phyloP scores from a whole-genome alignment of 2,888 invertebrate genomes.

The Tortricodes alternella region DNA sequence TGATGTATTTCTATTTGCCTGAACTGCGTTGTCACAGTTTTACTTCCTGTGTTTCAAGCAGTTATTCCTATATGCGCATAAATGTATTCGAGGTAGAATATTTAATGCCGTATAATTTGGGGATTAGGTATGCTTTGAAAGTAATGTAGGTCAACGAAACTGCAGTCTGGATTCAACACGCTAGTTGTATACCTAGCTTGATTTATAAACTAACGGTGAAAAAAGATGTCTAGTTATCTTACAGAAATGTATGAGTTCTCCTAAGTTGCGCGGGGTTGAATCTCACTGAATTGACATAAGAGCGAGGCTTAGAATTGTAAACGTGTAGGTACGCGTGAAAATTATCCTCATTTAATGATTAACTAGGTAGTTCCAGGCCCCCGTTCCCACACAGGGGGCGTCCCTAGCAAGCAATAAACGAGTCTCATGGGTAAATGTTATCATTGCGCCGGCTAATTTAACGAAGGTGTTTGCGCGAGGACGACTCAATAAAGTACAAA shows the following conservation, averaged over 20 bases:
- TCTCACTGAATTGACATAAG: too few relatives aligned
- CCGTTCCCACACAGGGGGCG: slow-evolving; percentile 34
- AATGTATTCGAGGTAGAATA: slow-evolving; percentile 1
- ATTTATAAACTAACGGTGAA: too few relatives aligned
- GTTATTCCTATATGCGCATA: slow-evolving; percentile 2
- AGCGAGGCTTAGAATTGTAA: too few relatives aligned
- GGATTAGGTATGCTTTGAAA: slow-evolving; percentile 20
- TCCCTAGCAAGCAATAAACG: slow-evolving; percentile 51
- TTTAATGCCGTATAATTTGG: slow-evolving; percentile 4
- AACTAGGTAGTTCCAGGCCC: slow-evolving; percentile 31
- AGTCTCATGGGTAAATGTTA: slow-evolving; percentile 54
- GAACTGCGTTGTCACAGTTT: not conserved
- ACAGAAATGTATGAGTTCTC: too few relatives aligned
- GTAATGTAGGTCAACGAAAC: slow-evolving; percentile 21
- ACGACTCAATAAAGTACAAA: slow-evolving; percentile 6
- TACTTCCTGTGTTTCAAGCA: not conserved
- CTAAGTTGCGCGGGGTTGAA: too few relatives aligned
- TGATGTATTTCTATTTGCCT: too few relatives aligned
- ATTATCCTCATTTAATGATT: slow-evolving; percentile 18
- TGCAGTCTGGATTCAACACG: slow-evolving; percentile 6
- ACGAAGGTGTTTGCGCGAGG: slow-evolving; percentile 34
- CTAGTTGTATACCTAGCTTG: not conserved
- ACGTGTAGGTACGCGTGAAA: too few relatives aligned
- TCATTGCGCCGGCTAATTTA: slow-evolving; percentile 55
- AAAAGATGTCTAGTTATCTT: too few relatives aligned